Percentiles rank a stretch among this genome's conserved stretches.
Evolutionary conservation across 2,797 vertebrate species (phyloP).

Genomic region (Sylvia borin): DNA sequence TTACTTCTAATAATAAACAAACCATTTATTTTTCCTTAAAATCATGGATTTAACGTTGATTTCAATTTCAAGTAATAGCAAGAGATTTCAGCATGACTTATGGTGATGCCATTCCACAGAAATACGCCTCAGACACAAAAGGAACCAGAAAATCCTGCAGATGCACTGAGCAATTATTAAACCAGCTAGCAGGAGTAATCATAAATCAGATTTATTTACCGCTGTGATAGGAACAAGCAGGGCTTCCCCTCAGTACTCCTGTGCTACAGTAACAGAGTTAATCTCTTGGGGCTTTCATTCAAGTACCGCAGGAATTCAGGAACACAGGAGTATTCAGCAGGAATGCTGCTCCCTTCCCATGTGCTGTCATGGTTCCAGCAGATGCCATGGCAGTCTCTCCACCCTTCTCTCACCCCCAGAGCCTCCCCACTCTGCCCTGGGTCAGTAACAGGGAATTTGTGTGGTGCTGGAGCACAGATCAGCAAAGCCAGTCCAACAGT

Average conservation of each 20-base stretch:
- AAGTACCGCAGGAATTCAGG: rapidly evolving
- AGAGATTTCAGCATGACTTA: not conserved
- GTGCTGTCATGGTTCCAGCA: not conserved
- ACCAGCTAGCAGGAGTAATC: not conserved
- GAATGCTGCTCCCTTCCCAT: not conserved
- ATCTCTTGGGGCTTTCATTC: not conserved
- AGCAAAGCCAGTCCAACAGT: not conserved
- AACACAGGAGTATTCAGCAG: not conserved
- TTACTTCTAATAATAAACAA: not conserved
- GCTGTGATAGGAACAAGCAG: not conserved
- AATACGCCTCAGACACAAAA: not conserved
- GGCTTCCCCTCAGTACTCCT: not conserved
- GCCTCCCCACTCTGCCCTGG: not conserved
- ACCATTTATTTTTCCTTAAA: not conserved
- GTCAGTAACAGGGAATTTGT: not conserved
- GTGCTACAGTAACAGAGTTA: not conserved
- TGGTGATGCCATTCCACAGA: rapidly evolving
- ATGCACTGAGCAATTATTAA: not conserved
- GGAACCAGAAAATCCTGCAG: not conserved
- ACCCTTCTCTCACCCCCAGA: not conserved
- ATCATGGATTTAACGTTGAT: rapidly evolving
- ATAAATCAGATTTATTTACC: not conserved
- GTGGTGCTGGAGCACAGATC: not conserved
- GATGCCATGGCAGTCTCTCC: rapidly evolving
- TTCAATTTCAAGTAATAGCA: not conserved